Evolutionary conservation across 2,888 invertebrate species (phyloP).

Genomic region (Rhaphigaster nebulosa): DNA sequence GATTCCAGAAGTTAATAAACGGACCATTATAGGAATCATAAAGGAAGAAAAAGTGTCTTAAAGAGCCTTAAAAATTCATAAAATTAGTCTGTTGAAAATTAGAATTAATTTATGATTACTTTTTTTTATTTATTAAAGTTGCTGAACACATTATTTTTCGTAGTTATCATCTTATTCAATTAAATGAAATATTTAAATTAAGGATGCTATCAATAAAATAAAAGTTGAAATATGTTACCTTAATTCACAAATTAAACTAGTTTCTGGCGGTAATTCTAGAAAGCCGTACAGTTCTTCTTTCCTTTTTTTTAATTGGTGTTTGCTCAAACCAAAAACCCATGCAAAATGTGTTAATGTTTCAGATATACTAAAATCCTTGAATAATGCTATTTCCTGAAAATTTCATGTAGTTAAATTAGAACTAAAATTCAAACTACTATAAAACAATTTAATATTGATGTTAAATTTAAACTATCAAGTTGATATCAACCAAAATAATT

Average conservation of each 20-base stretch:
- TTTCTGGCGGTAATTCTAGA: slow-evolving; percentile 79
- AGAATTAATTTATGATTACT: not conserved
- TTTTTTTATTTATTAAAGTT: too few species aligned
- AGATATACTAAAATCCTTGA: slow-evolving; percentile 83
- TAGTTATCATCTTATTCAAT: not conserved
- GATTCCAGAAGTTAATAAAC: not conserved
- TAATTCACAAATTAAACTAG: slow-evolving; percentile 77
- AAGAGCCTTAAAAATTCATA: not conserved
- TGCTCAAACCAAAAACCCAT: slow-evolving; percentile 82
- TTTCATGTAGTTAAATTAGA: slow-evolving; percentile 38
- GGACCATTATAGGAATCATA: not conserved
- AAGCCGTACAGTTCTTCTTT: slow-evolving; percentile 64
- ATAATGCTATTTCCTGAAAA: slow-evolving; percentile 81
- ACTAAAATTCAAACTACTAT: not conserved
- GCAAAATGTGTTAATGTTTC: slow-evolving; percentile 92
- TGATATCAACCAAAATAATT: too few species aligned
- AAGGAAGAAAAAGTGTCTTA: not conserved
- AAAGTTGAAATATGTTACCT: slow-evolving; percentile 74
- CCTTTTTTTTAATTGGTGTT: slow-evolving; percentile 63
- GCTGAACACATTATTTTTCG: too few species aligned
- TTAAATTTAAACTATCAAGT: not conserved
- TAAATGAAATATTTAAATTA: not conserved
- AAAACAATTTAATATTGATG: not conserved
- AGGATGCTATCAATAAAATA: not conserved
- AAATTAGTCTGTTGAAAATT: too few species aligned